These are phyloP conservation scores for Gallinago paraguaiae DNA, from an alignment of 2,113 vertebrate genomes.

Conservation along the genomic window DNA sequence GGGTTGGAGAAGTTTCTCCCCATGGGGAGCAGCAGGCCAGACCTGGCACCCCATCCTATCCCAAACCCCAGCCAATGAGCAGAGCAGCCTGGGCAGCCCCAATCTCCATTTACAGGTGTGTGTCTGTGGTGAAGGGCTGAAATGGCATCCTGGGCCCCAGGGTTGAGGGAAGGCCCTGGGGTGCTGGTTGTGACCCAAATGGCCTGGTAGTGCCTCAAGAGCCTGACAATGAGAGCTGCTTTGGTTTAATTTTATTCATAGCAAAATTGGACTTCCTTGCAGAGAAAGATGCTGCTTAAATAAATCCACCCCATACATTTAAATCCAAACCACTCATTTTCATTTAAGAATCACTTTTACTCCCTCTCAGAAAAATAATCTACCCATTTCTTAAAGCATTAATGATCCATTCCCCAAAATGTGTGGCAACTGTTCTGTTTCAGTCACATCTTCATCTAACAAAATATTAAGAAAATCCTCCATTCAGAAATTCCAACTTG, in stretches of 20 bases:
- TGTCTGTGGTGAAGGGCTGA: not conserved
- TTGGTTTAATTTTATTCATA: not conserved
- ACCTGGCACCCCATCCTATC: not conserved
- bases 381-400: not conserved
- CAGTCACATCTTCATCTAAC: not conserved
- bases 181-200: not conserved
- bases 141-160: not conserved
- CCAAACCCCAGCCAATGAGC: not conserved
- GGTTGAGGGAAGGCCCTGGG: not conserved
- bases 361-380: not conserved
- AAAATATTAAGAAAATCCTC: not conserved
- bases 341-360: not conserved
- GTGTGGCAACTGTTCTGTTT: not conserved
- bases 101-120: no score
- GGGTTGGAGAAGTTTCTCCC: accelerated
- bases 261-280: not conserved
- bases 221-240: not conserved
- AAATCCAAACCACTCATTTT: not conserved
- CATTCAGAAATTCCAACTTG: not conserved
- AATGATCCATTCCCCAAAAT: not conserved
- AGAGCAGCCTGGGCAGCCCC: not conserved
- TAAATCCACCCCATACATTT: not conserved
- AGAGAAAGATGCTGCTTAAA: not conserved
- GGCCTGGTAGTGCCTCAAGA: not conserved
- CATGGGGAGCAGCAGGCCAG: not conserved